Percentiles rank a stretch among this genome's conserved stretches.
Evolutionary conservation across 2,888 invertebrate species (phyloP).

Genomic region (Lottia gigantea): DNA sequence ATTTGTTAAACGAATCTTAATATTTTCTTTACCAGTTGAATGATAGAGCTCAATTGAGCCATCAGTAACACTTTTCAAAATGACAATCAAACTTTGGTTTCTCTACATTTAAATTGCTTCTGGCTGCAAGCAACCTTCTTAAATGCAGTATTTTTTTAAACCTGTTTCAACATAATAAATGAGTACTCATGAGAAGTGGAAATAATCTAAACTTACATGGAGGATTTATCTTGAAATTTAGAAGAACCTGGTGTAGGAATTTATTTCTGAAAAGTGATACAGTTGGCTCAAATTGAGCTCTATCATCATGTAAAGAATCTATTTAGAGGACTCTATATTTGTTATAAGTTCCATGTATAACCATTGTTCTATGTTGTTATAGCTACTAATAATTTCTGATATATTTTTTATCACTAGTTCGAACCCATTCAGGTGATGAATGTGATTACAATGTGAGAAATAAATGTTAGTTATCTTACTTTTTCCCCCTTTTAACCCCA

Average conservation of each 20-base stretch:
- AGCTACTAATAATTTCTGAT: neutral
- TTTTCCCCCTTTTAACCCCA: neutral
- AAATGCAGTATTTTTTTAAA: too few relatives aligned
- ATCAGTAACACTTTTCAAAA: too few relatives aligned
- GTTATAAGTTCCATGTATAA: neutral
- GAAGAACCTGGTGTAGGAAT: neutral
- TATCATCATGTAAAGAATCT: neutral
- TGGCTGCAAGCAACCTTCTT: too few relatives aligned
- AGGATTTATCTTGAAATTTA: neutral
- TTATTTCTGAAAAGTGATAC: neutral
- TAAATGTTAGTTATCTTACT: slow-evolving; percentile 46
- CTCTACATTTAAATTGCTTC: too few relatives aligned
- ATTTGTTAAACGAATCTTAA: too few relatives aligned
- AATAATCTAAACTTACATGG: too few relatives aligned
- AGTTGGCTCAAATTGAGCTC: neutral
- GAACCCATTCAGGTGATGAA: slow-evolving; percentile 59
- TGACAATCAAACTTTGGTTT: too few relatives aligned
- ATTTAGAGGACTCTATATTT: too few relatives aligned
- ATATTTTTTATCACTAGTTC: slow-evolving; percentile 39
- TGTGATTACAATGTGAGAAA: slow-evolving; percentile 53
- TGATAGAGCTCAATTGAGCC: too few relatives aligned
- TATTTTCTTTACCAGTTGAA: too few relatives aligned
- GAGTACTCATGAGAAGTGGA: too few relatives aligned
- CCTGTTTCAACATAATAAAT: too few relatives aligned
- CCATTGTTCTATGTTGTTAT: neutral